Evolutionary conservation across 2,797 vertebrate species (phyloP), one percentile per base, ranked within the genome.

Genomic region (Paedocypris micromegethes): DNA sequence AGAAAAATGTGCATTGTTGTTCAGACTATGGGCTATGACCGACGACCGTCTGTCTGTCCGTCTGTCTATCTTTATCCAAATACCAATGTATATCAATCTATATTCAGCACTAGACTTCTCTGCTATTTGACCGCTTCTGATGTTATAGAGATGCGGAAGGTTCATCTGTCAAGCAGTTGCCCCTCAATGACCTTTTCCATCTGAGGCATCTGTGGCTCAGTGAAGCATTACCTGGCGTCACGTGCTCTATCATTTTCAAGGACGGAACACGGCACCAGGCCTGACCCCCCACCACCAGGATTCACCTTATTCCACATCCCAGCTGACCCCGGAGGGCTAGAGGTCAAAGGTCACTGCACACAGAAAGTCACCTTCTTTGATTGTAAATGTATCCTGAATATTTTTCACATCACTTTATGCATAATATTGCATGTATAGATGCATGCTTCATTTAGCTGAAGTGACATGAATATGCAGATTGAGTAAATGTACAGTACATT

Each of bases 221-320:
- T 40, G 44, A 52, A 74, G 68, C 70, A 54, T 60, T 70, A 70
- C 56, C 47, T 9, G 55, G 52, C 69, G 39, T 77, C 80, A 79
- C 70, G 77, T 58, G 77, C 73, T 61, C 68, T 61, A 61, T 85
- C 80, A 77, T 5, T 72, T 75, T 64, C 65, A 58, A 40, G 81
- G 80, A 83, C 83, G 76, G 76, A 56, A 72, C 60, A 76, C 59
- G 60, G 42, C 75, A 78, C 75, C 42, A 58, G 75, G 83, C 80
- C 76, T 41, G 50, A 52, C 44, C 8, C 7, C 5, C 23, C 54
- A 6, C 54, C 67, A 59, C 44, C 37, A 51, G 67, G 67, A 60
- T 64, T 59, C 48, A 60, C n/a, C 7, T 43, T 9, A 47, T 66
- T 52, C 52, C 64, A 56, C 68, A 41, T 60, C 56, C 42, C 51